Conservation (phyloP, 2,888 invertebrate species). For the Pyrochroa serraticornis region DNA sequence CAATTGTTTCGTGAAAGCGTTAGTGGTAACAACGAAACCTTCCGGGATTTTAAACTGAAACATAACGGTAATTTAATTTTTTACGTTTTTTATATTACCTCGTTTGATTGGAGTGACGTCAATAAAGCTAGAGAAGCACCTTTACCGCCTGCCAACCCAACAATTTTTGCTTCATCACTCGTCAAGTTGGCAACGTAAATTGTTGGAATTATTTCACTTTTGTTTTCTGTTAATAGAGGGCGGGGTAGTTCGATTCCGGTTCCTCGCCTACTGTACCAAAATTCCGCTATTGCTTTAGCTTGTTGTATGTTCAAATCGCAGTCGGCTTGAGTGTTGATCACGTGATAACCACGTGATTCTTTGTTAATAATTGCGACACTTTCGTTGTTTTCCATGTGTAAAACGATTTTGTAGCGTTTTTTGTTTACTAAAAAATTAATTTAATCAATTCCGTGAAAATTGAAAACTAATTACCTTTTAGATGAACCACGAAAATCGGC, state of each 20-base stretch:
- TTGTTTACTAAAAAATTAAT: conserved; percentile 27
- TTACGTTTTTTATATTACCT: neutral
- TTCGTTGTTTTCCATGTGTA: conserved; percentile 39
- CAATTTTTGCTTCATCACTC: conserved; percentile 60
- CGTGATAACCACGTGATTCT: conserved; percentile 40
- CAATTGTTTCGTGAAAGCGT: conserved; percentile 67
- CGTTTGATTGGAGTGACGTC: conserved; percentile 52
- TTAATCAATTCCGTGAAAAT: no score
- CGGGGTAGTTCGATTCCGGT: conserved; percentile 24
- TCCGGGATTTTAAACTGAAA: conserved; percentile 66
- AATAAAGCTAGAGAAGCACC: conserved; percentile 77
- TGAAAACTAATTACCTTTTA: conserved; percentile 63
- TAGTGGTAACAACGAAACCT: conserved; percentile 73
- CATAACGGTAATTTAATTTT: neutral
- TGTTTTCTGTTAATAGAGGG: conserved; percentile 36
- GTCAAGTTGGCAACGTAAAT: conserved; percentile 53
- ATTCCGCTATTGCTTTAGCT: conserved; percentile 55
- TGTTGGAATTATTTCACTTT: conserved; percentile 30
- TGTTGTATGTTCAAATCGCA: conserved; percentile 50
- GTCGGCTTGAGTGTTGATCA: conserved; percentile 41
- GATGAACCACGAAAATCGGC: conserved; percentile 59
- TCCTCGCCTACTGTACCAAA: conserved; percentile 52
- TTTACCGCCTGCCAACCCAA: conserved; percentile 75
- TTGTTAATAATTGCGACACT: conserved; percentile 24
- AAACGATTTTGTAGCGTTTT: conserved; percentile 38